Evolutionary conservation across 2,888 invertebrate genomes (phyloP), one percentile per base, ranked within the genome.

Genomic region (Diplazon laetatorius): DNA sequence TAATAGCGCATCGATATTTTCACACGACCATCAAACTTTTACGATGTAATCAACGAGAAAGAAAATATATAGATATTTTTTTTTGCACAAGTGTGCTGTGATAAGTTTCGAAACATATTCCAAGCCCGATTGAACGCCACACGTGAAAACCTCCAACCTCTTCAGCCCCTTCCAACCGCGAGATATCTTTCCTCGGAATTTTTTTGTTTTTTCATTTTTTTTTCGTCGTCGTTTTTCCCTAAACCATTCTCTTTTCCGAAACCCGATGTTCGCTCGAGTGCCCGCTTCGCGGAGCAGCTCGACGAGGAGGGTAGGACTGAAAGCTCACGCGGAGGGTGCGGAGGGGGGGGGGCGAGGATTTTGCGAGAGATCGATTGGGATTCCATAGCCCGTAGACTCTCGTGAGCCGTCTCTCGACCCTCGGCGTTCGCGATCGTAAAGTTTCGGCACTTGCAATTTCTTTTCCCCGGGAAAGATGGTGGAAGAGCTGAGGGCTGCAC

Each of bases 251-350:
- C 63, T 76, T 20, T 35, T 57, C 60, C 59, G 68, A 44, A 39
- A 60, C 63, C 57, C 72, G 68, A 72, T 55, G 71, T 80, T 78
- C 80, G 74, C 78, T 81, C 79, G 80, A 78, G 77, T 78, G 65
- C 80, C 46, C 59, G 30, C 25, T 57, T 50, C 76, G 68, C n/a
- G 55, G 70, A 76, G 70, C 60, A 57, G 39, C 66, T 42, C 75
- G 48, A 75, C n/a, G n/a, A n/a, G n/a, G n/a, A n/a, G n/a, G n/a
- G n/a, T n/a, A n/a, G n/a, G n/a, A n/a, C n/a, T n/a, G n/a, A n/a
- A n/a, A n/a, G n/a, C n/a, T n/a, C n/a, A n/a, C n/a, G n/a, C n/a
- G 71, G 50, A 37, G 44, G 14, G 65, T 37, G 16, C n/a, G 42
- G 14, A 12, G 46, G 63, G 44, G 46, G 63, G 55, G n/a, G 55